Evolutionary conservation across 2,888 invertebrate genomes (phyloP).

Genomic region (Trichogramma evanescens): DNA sequence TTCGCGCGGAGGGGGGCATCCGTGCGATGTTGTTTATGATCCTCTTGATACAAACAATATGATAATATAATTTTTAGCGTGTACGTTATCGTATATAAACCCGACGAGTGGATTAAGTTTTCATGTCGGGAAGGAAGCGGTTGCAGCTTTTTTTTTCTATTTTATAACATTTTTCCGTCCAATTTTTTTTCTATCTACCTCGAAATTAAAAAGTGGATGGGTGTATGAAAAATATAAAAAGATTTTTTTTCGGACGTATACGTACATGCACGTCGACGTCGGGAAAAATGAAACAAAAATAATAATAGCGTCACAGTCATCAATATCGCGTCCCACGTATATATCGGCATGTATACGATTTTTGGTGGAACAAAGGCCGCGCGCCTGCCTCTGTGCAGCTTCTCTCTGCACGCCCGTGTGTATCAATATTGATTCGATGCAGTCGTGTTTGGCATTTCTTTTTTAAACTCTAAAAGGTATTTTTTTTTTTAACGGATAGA

Average conservation of each 20-base stretch:
- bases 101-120: too few relatives aligned
- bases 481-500: not conserved
- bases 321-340: conserved; percentile 9
- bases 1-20: not conserved
- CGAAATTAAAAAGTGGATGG: too few relatives aligned
- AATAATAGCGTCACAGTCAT: conserved; percentile 2
- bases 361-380: not conserved
- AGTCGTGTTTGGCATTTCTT: not conserved
- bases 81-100: too few relatives aligned
- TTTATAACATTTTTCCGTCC: too few relatives aligned
- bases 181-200: too few relatives aligned
- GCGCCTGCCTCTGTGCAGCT: not conserved
- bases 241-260: not conserved
- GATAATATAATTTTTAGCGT: too few relatives aligned
- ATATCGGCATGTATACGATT: not conserved
- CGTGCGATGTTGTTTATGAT: too few relatives aligned
- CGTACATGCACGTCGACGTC: not conserved
- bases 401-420: conserved; percentile 5
- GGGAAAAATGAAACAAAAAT: not conserved
- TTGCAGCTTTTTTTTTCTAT: too few relatives aligned
- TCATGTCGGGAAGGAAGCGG: too few relatives aligned
- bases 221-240: too few relatives aligned
- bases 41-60: too few relatives aligned
- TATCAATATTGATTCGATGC: conserved; percentile 33
- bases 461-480: not conserved